Conservation (phyloP, 2,888 invertebrate genomes). For the Ophion obscuratus region DNA sequence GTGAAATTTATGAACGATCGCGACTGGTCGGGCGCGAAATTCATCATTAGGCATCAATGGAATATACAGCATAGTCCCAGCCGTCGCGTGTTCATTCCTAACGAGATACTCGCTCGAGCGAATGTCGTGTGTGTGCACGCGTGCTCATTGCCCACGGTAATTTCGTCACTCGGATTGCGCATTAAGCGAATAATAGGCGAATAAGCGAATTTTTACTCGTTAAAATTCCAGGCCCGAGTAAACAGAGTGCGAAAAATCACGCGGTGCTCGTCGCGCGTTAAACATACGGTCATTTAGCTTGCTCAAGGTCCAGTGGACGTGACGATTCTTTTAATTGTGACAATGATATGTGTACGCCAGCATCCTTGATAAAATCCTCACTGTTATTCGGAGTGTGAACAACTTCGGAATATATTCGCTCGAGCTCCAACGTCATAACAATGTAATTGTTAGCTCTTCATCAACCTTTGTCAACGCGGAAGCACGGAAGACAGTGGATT, state of each 20-base stretch:
- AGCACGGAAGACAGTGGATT: not conserved
- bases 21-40: slow-evolving; percentile 51
- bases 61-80: slow-evolving; percentile 20
- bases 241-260: not conserved
- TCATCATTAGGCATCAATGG: slow-evolving; percentile 31
- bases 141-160: slow-evolving; percentile 28
- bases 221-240: slow-evolving; percentile 46
- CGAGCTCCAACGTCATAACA: not conserved
- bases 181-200: slow-evolving; percentile 56
- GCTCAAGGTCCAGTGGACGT: not conserved
- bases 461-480: not conserved
- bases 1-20: slow-evolving; percentile 72
- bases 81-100: slow-evolving; percentile 43
- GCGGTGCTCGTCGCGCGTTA: not conserved
- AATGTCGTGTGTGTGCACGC: not conserved
- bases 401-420: not conserved
- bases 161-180: slow-evolving; percentile 45
- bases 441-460: not conserved
- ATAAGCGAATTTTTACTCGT: slow-evolving; percentile 58
- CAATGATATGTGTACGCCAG: not conserved
- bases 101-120: slow-evolving; percentile 37
- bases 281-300: slow-evolving; percentile 16
- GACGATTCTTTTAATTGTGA: slow-evolving; percentile 31
- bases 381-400: not conserved
- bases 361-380: not conserved